phyloP scores from a whole-genome alignment of 2,888 invertebrate species.

The Idaea dimidiata region DNA sequence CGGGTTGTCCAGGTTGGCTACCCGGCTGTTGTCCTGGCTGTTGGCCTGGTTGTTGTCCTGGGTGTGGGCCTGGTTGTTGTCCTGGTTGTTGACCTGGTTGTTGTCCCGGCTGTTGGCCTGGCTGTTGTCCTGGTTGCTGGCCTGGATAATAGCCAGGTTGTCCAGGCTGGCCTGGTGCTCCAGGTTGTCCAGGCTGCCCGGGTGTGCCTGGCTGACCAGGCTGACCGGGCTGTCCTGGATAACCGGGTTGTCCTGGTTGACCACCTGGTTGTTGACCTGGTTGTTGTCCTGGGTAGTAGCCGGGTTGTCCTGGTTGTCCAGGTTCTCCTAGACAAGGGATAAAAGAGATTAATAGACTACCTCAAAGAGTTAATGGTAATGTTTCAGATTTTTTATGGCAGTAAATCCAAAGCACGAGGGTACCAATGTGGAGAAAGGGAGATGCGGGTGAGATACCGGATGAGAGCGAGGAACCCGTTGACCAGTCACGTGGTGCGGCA shows the following conservation, averaged over 20 bases:
- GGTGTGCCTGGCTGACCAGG: slow-evolving; percentile 26
- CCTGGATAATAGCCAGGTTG: no score
- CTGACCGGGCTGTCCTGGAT: slow-evolving; percentile 23
- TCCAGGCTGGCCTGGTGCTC: slow-evolving; percentile 27
- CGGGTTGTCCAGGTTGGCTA: slow-evolving; percentile 25
- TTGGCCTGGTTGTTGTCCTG: slow-evolving; percentile 22
- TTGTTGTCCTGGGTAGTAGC: slow-evolving; percentile 23
- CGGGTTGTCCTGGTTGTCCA: slow-evolving; percentile 30
- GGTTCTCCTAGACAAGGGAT: no score
- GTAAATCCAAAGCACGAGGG: no score
- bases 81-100: slow-evolving; percentile 16
- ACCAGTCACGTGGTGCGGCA: no score
- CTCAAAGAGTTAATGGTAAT: no score
- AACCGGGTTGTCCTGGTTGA: slow-evolving; percentile 22
- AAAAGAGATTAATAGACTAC: no score
- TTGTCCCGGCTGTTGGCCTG: slow-evolving; percentile 23
- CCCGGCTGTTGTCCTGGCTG: no score
- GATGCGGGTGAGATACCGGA: no score
- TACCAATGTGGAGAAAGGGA: no score
- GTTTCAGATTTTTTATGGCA: no score
- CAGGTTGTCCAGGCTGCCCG: slow-evolving; percentile 25
- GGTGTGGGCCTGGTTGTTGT: slow-evolving; percentile 13
- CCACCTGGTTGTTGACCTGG: slow-evolving; percentile 32
- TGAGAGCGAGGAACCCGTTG: no score
- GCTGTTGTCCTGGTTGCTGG: slow-evolving; percentile 19